Evolutionary conservation across 2,113 vertebrate genomes (phyloP).

Genomic region (Tetrax tetrax): DNA sequence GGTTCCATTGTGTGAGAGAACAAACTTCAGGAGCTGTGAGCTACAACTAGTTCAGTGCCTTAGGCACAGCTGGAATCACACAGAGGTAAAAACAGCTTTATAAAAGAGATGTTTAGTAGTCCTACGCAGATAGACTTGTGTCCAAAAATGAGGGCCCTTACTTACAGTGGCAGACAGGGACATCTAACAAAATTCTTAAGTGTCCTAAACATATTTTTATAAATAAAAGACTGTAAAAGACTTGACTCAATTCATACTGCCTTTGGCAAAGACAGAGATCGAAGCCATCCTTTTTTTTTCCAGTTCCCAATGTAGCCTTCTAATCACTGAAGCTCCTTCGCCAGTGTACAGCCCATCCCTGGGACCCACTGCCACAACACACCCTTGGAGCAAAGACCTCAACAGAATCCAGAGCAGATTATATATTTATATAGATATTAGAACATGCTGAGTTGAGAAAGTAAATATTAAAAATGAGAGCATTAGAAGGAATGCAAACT

Average conservation of each 20-base stretch:
- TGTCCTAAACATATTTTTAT: neutral
- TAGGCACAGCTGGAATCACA: neutral
- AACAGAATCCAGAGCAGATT: neutral
- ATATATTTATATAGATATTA: neutral
- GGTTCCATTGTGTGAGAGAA: neutral
- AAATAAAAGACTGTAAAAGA: neutral
- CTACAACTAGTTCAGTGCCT: neutral
- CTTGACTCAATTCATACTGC: neutral
- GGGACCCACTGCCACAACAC: neutral
- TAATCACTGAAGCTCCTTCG: neutral
- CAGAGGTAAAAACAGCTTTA: neutral
- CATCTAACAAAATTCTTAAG: neutral
- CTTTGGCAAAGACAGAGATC: neutral
- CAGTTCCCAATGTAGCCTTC: neutral
- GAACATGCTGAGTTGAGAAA: neutral
- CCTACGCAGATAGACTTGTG: rapidly evolving
- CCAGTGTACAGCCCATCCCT: rapidly evolving
- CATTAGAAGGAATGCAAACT: neutral
- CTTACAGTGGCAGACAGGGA: neutral
- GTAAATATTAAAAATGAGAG: neutral
- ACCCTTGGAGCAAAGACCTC: neutral
- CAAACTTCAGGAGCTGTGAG: neutral
- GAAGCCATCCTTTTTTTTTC: neutral
- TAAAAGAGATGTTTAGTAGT: neutral
- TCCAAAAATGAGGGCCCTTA: neutral